These are phyloP conservation scores for Pipistrellus nathusii DNA, from an alignment of 2,797 vertebrate genomes.

Conservation along the genomic window DNA sequence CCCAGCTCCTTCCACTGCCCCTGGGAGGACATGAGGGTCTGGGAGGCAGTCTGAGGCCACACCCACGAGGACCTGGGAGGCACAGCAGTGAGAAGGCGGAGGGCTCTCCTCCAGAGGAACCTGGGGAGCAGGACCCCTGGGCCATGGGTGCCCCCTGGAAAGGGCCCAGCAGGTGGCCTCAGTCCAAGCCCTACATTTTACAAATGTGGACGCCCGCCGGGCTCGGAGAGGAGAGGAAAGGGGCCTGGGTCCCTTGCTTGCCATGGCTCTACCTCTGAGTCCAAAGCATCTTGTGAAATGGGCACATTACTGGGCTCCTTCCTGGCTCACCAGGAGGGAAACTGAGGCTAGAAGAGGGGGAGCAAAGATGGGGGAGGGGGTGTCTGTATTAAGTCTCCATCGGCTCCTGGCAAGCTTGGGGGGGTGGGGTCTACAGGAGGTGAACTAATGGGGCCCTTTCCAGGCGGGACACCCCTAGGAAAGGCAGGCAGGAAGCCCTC, in stretches of 20 bases:
- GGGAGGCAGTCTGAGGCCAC: background rate
- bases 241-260: background rate
- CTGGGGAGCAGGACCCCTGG: background rate
- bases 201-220: background rate
- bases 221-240: background rate
- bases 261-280: background rate
- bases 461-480: background rate
- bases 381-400: accelerated
- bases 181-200: background rate
- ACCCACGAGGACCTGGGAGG: too few relatives aligned
- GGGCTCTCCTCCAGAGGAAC: too few relatives aligned
- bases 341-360: background rate
- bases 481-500: background rate
- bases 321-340: background rate
- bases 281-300: background rate
- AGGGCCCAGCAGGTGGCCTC: background rate
- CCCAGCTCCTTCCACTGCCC: background rate
- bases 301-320: background rate
- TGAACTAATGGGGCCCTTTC: accelerated
- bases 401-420: background rate
- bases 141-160: background rate
- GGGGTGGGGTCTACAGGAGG: background rate
- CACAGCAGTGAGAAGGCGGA: background rate
- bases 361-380: background rate
- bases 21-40: background rate